Base-by-base conservation (phyloP, 2,888 invertebrate genomes). In the Lissonota sp. region DNA sequence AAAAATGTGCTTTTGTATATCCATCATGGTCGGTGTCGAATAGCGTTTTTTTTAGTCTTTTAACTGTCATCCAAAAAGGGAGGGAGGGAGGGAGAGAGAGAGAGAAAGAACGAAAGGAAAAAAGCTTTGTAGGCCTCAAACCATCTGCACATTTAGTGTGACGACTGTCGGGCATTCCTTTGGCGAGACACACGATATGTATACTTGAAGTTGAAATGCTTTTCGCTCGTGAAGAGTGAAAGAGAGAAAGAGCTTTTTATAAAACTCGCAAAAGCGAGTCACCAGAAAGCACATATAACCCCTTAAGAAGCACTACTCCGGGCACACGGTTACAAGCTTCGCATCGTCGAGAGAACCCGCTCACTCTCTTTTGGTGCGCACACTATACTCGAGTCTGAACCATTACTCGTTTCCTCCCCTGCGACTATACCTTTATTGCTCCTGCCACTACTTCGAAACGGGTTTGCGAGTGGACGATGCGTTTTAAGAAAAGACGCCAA, bases 131-230 rank as follows among this genome's bases (percentile, higher is more conserved):
- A 72, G 62, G 42, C 57, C 58, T 67, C 51, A 39, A 26, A 62
- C 72, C n/a, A 42, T 57, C 57, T 26, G 14, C 53, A 55, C n/a
- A 58, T 39, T 46, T 12, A 39, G 26, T 39, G 51, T 26, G 44
- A 44, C 37, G 26, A 14, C 40, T 53, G 62, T 14, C n/a, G 37
- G 63, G 40, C 49, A 26, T 66, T 26, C 26, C 3, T 74, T 66
- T 58, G 66, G 67, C 76, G 60, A 26, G 26, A 49, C 67, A 58
- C 69, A 53, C 60, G 40, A 39, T 69, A 53, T 14, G 69, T 74
- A 26, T 3, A 70, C 82, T 79, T 71, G 79, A 82, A 74, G 79
- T 82, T 82, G 75, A 82, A 82, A 82, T 64, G 81, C 69, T 72
- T 26, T 3, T 81, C 60, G 64, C 72, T 75, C 63, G 73, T 71